phyloP scores from a whole-genome alignment of 2,888 invertebrate genomes.

The Apantesis nais region DNA sequence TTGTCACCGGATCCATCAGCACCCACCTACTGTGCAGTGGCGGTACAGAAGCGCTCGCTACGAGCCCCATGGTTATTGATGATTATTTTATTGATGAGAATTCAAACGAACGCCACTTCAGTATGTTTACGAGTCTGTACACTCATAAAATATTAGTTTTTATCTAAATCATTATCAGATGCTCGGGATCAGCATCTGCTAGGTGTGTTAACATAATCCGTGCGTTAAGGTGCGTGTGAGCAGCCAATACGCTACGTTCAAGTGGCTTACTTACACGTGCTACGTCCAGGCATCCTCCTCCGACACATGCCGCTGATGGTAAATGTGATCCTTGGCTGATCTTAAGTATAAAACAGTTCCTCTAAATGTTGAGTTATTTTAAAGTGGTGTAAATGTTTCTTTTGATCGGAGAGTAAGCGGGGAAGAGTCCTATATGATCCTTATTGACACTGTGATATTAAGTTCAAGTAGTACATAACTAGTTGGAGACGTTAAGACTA shows the following conservation, averaged over 20 bases:
- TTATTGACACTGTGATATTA: too few species aligned
- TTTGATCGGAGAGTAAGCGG: not conserved
- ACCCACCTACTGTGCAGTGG: not conserved
- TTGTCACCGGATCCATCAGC: conserved; percentile 4
- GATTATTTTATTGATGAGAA: conserved; percentile 10
- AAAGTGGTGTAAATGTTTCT: not conserved
- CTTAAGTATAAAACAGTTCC: not conserved
- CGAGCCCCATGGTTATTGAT: not conserved
- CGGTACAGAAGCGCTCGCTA: not conserved
- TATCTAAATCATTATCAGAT: conserved; percentile 27
- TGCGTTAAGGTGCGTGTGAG: conserved; percentile 24
- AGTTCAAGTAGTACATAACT: too few species aligned
- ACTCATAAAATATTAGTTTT: conserved; percentile 25
- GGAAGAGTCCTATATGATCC: not conserved
- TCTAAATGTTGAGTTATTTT: not conserved
- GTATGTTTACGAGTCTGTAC: conserved; percentile 22
- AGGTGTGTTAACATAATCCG: conserved; percentile 20
- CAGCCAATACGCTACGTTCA: conserved; percentile 1
- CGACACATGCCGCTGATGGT: not conserved
- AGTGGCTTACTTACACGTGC: conserved; percentile 11
- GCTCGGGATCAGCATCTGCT: conserved; percentile 12
- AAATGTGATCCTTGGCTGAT: not conserved
- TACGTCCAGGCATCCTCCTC: not conserved
- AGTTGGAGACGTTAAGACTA: too few species aligned
- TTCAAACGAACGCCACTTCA: conserved; percentile 29